Evolutionary conservation across 2,797 vertebrate genomes (phyloP), one percentile per base, ranked within the genome.

Genomic region (Crenuchus spilurus): DNA sequence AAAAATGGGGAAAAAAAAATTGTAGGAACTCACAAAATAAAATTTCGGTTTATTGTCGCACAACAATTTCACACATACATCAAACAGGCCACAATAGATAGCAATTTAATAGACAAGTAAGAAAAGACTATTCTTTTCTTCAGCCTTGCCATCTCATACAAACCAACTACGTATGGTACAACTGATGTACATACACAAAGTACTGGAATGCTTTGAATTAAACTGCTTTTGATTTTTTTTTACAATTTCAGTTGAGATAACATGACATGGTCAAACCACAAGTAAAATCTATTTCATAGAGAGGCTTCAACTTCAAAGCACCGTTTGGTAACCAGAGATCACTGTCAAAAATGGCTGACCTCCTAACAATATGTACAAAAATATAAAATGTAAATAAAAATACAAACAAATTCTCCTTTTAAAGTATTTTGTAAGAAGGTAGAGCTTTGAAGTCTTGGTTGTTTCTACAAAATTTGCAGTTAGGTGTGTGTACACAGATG

Each of bases 351-450:
- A 93, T 92, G 93, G 92, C 89, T 86, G 88, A 94, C 91, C 92
- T 93, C 93, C 91, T 93, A 94, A 93, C 93, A 94, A 91, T 95
- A 96, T 95, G 94, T 96, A 96, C 94, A 96, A 96, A 96, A 96
- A 95, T 95, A 95, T 95, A 95, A 96, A 96, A 95, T 94, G 93
- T 96, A 95, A 96, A 96, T 95, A 94, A 96, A 95, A 95, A 95
- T 95, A 95, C 93, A 96, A 95, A 95, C 92, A 92, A 93, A 95
- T 94, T 95, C 91, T 95, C 92, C 94, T 94, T 94, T 90, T 93
- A 94, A 95, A 94, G 91, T 93, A 93, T 94, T 92, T 94, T 93
- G 90, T 92, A 92, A 93, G 92, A 93, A 92, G 92, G 89, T 91
- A 94, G 92, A 92, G 92, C 92, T 90, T 90, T 92, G 91, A 94